These are phyloP conservation scores for Pseudococcus longispinus DNA, from an alignment of 2,888 invertebrate species.

Conservation along the genomic window DNA sequence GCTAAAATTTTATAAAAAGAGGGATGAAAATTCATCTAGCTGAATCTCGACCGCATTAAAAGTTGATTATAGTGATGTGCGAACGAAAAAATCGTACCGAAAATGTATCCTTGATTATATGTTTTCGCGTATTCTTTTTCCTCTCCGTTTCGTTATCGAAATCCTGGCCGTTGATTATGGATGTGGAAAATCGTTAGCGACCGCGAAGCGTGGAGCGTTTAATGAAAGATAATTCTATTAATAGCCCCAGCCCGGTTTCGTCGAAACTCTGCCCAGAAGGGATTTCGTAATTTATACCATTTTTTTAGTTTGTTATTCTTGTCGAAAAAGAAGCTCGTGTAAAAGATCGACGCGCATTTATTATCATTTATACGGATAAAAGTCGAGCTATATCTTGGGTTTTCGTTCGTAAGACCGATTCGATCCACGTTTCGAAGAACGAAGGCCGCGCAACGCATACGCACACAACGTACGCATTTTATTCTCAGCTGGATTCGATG, in stretches of 20 bases:
- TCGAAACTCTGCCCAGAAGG: background rate
- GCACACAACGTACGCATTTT: background rate
- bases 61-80: background rate
- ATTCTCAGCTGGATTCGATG: background rate
- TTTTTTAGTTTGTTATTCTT: background rate
- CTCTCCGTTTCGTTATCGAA: background rate
- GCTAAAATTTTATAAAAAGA: background rate
- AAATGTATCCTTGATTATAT: background rate
- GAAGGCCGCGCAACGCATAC: background rate
- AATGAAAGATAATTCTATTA: background rate
- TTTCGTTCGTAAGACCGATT: background rate
- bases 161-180: background rate
- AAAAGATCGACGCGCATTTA: background rate
- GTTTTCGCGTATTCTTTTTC: background rate
- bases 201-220: background rate
- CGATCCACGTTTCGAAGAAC: background rate
- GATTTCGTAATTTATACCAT: background rate
- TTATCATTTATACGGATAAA: background rate
- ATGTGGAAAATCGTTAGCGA: background rate
- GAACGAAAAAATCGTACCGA: background rate
- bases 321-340: background rate
- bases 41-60: background rate
- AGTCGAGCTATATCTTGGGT: background rate
- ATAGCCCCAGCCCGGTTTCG: background rate
- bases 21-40: background rate